Evolutionary conservation across 2,888 invertebrate genomes (phyloP), one percentile per base, ranked within the genome.

Genomic region (Tiliacea citrago): DNA sequence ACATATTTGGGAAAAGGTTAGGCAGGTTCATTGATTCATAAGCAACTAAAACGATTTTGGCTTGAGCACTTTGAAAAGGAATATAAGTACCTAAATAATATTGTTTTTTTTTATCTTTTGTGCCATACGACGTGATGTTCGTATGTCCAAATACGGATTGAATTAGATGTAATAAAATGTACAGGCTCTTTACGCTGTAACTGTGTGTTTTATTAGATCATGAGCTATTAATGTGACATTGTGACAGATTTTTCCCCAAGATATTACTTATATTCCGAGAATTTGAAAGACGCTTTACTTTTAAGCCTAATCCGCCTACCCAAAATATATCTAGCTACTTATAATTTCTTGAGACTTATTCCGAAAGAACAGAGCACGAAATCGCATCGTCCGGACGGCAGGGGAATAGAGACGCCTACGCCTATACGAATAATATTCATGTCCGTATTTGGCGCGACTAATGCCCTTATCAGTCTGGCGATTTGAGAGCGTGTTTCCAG

Each of bases 271-370:
- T 35, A 2, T 35, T 55, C 51, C 12, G 39, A 55, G 24, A 81
- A 68, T 55, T 79, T 21, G 18, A 57, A 55, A 77, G 82, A 29
- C n/a, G 55, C 12, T 51, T 55, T 61, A 58, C 7, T 65, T 79
- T 77, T 57, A 45, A 82, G 45, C 65, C 21, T 61, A 65, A 75
- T 55, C 77, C 77, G 51, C 51, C 51, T 51, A 51, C 51, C 1
- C 35, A 7, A 73, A 73, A 63, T 53, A 18, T 75, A 51, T 24
- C 21, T 51, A 60, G 24, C 42, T 68, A 39, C 45, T 57, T 81
- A 67, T 53, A 67, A 72, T 67, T 62, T 57, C 51, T 18, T 42
- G 9, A 51, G 47, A 5, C 7, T 55, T 47, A 24, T 53, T 55
- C 39, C 13, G 39, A n/a, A 45, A 4, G 9, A 8, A 24, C 21